Evolutionary conservation across 2,888 invertebrate species (phyloP), one percentile per base, ranked within the genome.

Genomic region (Willowsia nigromaculata): DNA sequence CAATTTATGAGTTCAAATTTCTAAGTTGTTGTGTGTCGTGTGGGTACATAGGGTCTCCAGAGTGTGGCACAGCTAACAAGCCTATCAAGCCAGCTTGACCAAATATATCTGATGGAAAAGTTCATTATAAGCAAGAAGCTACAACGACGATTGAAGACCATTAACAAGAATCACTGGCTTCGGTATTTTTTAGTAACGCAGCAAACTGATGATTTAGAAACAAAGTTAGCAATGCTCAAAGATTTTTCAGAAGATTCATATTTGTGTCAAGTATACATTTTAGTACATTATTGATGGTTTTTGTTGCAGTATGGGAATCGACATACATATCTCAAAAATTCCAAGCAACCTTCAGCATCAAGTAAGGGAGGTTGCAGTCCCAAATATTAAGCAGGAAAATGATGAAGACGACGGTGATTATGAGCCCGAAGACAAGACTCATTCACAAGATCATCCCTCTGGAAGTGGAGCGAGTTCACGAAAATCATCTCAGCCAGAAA

Each of bases 61-160:
- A 59, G 71, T 22, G 56, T 78, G 13, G 92, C 92, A 1, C 83
- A 90, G 53, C 82, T 90, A 7, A 90, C 89, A 22, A 88, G 91
- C 56, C 81, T 91, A 37, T 90, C 90, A 4, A 91, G 90, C 74
- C 92, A 91, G 81, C 85, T 92, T 7, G 92, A 92, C 33, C 91
- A 92, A 74, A 91, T 91, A 68, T 91, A 84, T 68, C 68, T 92
- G 9, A 90, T 92, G 88, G 92, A 92, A 62, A 89, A 89, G 1
- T 91, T 92, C 53, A 83, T 92, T 13, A 62, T 92, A 0, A 91
- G 91, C 0, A 89, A 89, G 30, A 89, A 85, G 37, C 0, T 92
- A 33, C 92, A 92, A 43, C 2, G 27, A 18, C 56, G 43, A 30
- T n/a, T 91, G 15, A 74, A 81, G 1, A 47, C 56, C n/a, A 53